Evolutionary conservation across 2,113 vertebrate species (phyloP).

Genomic region (Nymphicus hollandicus): DNA sequence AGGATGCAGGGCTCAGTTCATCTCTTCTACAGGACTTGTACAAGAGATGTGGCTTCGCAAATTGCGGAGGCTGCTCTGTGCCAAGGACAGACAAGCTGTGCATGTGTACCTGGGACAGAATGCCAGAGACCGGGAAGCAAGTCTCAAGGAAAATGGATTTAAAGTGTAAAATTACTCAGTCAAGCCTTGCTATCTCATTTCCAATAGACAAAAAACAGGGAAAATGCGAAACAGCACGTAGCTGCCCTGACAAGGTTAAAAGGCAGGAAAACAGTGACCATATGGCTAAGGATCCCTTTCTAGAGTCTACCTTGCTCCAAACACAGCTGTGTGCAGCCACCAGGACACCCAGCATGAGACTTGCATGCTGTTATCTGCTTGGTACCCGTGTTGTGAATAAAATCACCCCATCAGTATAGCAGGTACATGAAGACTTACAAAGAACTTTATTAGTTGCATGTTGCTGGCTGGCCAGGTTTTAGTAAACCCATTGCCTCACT

Average conservation of each 20-base stretch:
- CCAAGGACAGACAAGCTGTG: background rate
- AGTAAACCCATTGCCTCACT: background rate
- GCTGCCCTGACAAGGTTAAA: background rate
- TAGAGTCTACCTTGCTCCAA: background rate
- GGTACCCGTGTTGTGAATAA: background rate
- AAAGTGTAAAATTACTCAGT: background rate
- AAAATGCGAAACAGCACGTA: background rate
- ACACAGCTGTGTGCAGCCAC: background rate
- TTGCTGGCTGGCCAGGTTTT: background rate
- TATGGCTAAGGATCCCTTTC: background rate
- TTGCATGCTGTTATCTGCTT: background rate
- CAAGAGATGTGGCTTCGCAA: background rate
- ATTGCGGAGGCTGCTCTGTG: background rate
- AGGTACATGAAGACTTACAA: background rate
- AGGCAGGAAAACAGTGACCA: background rate
- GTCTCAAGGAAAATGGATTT: rapidly evolving
- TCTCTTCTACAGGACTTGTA: background rate
- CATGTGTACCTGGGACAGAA: background rate
- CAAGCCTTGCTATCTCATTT: background rate
- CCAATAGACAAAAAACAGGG: background rate
- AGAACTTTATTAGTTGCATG: background rate
- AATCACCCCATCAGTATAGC: background rate
- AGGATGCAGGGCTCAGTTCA: background rate
- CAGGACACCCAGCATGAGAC: background rate
- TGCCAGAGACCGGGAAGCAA: background rate